phyloP scores from a whole-genome alignment of 2,797 vertebrate species.

The Emys orbicularis region DNA sequence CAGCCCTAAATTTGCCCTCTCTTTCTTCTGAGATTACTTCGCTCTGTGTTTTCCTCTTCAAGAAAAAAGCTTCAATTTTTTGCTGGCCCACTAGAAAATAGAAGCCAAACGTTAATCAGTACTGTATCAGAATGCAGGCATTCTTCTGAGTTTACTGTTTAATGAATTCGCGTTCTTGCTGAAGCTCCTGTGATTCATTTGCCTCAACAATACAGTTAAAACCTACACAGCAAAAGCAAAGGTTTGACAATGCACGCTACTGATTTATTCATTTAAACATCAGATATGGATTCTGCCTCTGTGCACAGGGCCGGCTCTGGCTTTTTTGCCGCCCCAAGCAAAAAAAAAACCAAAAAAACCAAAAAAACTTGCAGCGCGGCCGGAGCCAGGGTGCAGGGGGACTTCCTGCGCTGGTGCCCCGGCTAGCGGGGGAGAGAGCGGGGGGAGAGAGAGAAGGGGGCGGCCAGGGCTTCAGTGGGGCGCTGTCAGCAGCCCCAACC shows the following conservation, averaged over 20 bases:
- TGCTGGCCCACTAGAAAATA: not conserved
- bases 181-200: not conserved
- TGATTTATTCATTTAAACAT: not conserved
- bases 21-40: not conserved
- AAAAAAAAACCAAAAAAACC: no score
- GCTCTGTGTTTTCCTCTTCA: not conserved
- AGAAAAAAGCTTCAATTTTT: not conserved
- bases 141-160: not conserved
- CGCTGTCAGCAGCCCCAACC: no score
- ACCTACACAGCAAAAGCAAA: rapidly evolving
- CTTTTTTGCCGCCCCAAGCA: no score
- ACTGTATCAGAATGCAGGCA: not conserved
- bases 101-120: not conserved
- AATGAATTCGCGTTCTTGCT: not conserved
- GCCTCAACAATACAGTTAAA: not conserved
- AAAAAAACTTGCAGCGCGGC: no score
- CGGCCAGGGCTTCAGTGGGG: no score
- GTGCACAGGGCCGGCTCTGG: no score
- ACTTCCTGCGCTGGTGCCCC: no score
- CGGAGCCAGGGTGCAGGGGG: no score
- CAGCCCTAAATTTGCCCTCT: not conserved
- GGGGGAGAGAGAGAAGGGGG: no score
- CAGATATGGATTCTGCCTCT: not conserved
- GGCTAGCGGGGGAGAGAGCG: no score
- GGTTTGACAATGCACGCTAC: not conserved